Base-by-base conservation (phyloP, 2,113 vertebrate species). In the Dryoscopus gambensis region DNA sequence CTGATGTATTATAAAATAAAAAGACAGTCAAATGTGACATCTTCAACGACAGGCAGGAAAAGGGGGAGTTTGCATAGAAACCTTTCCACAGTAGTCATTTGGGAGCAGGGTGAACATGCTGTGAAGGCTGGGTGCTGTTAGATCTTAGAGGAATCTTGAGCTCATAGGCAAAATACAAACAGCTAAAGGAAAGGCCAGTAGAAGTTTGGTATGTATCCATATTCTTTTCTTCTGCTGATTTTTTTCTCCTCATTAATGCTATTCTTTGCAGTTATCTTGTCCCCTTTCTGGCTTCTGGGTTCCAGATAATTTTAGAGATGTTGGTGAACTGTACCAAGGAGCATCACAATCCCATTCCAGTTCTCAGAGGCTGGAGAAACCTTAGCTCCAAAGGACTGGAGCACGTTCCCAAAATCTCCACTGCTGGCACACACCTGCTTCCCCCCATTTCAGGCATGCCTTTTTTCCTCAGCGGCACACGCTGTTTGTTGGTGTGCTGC, bases 361-460 rank as follows among this genome's bases (percentile, higher is more conserved):
- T 15, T 82, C 39, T 88, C 22, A n/a, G 46, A 42, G 55, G 30
- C 35, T 70, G 27, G 39, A 77, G 35, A 56, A 30, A 7, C 35
- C 25, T 50, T 10, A 57, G 23, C 12, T 62, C 37, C 0, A 0
- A 50, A 65, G 64, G 11, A 10, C 33, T 5, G 1, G 49, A 42
- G 16, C 37, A 24, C 0, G 0, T 94, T 84, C 52, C 57, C 78
- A 55, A 37, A 19, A 18, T 6, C 62, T 59, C 16, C 40, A 3
- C 30, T 70, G 59, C 42, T 55, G 50, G 13, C 15, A 18, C 2
- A 0, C 25, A 5, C 42, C 25, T 13, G 30, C 37, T 22, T 16
- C 33, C 24, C 42, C 33, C 46, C 22, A 2, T 64, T 39, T 22
- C 46, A 59, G 39, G 20, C 7, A 1, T 8, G 19, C 28, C 33